Base-by-base conservation (phyloP, 2,797 vertebrate species). In the Amazona ochrocephala region DNA sequence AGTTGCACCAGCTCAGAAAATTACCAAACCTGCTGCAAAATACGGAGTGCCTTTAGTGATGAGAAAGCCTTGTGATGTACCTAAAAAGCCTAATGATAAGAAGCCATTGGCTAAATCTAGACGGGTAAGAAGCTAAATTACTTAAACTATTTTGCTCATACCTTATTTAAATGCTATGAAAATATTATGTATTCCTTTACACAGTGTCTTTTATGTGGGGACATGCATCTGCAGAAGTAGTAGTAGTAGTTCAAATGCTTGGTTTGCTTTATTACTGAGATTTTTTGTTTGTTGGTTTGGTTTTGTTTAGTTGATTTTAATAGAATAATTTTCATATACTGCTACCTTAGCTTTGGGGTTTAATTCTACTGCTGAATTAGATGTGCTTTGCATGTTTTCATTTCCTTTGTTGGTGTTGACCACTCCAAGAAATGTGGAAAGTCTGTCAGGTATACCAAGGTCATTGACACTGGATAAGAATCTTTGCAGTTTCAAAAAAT, bases 11-110 rank as follows among this genome's bases (percentile, higher is more conserved):
- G 97, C 98, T 91, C 99, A 98, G 97, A 99, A 99, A 98, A 99
- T 99, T 94, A 99, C 99, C 90, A 99, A 99, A 98, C 99, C 99
- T 98, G 99, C 99, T 95, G 98, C 98, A 97, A 99, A 99, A 98
- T 99, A 99, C 2, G 99, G 99, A 98, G 98, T 99, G 98, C 99
- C 99, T 99, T 99, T 99, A 98, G 97, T 96, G 24, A 97, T 93
- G 76, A 99, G 97, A 96, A 99, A 98, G 96, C 95, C 98, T 62
- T 97, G 95, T 39, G 98, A 98, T 62, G 96, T 92, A 76, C 83
- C 96, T 95, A 99, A 98, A 97, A 99, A 98, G 88, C 93, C 97
- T 41, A 97, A 94, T 30, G 99, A 99, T 85, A 98, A 97, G 96
- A 99, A 98, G 91, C 96, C 98, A 44, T 96, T 98, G 41, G 78